Evolutionary conservation across 1,140 invertebrate species (phyloP).

Genomic region (Aphaenogaster floridana): DNA sequence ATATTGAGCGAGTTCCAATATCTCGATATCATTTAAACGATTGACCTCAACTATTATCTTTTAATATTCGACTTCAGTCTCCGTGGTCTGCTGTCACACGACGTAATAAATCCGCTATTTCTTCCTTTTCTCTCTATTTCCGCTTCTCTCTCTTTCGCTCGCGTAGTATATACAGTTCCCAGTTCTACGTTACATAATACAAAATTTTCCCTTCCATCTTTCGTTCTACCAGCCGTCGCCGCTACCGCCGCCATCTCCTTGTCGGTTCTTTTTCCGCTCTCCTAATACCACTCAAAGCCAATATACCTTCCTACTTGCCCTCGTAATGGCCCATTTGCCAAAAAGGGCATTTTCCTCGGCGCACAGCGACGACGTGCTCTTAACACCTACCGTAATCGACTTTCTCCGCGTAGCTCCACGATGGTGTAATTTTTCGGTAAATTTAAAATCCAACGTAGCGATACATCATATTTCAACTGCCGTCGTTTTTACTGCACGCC

Average conservation of each 20-base stretch:
- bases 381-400: slow-evolving; percentile 44
- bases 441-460: slow-evolving; percentile 49
- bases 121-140: slow-evolving; percentile 33
- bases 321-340: slow-evolving; percentile 68
- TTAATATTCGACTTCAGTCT: slow-evolving; percentile 61
- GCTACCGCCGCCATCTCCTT: slow-evolving; percentile 9
- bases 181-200: slow-evolving; percentile 49
- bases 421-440: slow-evolving; percentile 58
- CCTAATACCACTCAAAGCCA: slow-evolving; percentile 70
- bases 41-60: slow-evolving; percentile 26
- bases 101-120: slow-evolving; percentile 58
- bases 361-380: slow-evolving; percentile 44
- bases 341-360: slow-evolving; percentile 48
- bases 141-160: background rate
- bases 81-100: background rate
- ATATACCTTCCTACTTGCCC: slow-evolving; percentile 66
- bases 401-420: slow-evolving; percentile 25
- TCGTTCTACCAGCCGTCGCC: slow-evolving; percentile 18
- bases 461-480: slow-evolving; percentile 55
- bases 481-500: background rate
- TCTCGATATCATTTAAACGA: slow-evolving; percentile 21
- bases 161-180: background rate
- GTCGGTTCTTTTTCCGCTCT: slow-evolving; percentile 48
- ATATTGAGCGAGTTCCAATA: background rate
- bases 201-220: slow-evolving; percentile 59